Evolutionary conservation across 2,113 vertebrate species (phyloP).

Genomic region (Ptilonorhynchus violaceus): DNA sequence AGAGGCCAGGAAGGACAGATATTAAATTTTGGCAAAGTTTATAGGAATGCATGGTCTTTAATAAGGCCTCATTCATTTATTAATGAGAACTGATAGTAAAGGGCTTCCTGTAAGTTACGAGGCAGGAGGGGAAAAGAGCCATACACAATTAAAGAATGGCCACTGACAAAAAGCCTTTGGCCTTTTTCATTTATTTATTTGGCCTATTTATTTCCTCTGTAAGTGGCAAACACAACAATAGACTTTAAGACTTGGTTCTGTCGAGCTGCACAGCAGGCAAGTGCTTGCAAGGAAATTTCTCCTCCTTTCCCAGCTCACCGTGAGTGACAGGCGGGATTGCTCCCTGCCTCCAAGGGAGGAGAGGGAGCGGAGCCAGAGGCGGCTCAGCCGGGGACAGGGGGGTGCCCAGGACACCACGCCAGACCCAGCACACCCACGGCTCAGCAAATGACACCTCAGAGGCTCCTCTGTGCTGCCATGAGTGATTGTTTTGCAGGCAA

Average conservation of each 20-base stretch:
- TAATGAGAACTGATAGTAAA: not conserved
- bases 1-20: not conserved
- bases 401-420: accelerated
- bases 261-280: not conserved
- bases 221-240: not conserved
- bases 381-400: not conserved
- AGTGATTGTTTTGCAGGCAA: not conserved
- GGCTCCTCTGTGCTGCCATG: accelerated
- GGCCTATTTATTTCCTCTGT: not conserved
- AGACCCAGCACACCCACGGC: not conserved
- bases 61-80: not conserved
- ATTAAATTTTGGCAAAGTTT: not conserved
- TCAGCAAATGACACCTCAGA: not conserved
- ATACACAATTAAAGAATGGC: not conserved
- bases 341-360: not conserved
- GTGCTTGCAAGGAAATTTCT: not conserved
- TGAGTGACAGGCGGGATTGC: not conserved
- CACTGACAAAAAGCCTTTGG: not conserved
- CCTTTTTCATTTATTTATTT: constrained; percentile 32
- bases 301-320: not conserved
- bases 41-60: not conserved
- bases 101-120: not conserved
- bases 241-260: not conserved
- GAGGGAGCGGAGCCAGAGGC: accelerated
- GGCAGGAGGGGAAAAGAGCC: not conserved